These are phyloP conservation scores for Motacilla alba DNA, from an alignment of 2,113 vertebrate species.

Conservation along the genomic window DNA sequence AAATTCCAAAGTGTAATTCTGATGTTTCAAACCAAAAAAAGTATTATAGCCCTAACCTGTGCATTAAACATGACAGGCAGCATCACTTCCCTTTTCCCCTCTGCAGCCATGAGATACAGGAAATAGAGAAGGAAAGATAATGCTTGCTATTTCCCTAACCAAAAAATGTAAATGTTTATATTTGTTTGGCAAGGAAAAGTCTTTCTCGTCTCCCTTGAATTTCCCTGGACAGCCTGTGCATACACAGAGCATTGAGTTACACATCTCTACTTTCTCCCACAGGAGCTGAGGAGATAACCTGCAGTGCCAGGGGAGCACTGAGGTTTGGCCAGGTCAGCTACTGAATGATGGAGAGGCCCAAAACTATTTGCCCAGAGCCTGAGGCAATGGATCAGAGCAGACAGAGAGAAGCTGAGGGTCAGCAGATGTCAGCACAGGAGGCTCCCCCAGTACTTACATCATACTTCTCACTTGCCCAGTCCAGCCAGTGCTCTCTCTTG, in stretches of 20 bases:
- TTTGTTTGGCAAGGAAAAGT: neutral
- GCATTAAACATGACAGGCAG: neutral
- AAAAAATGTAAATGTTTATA: neutral
- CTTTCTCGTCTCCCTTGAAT: neutral
- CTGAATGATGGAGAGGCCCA: neutral
- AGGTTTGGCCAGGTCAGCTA: neutral
- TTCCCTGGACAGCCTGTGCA: neutral
- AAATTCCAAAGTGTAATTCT: neutral
- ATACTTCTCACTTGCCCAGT: slow-evolving; percentile 94
- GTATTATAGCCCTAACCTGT: neutral
- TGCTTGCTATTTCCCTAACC: neutral
- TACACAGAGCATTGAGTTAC: neutral
- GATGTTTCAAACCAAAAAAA: neutral
- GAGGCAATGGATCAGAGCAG: neutral
- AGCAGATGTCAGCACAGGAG: neutral
- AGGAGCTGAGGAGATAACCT: neutral
- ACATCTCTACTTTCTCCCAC: neutral
- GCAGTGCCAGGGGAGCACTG: neutral
- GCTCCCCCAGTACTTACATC: slow-evolving; percentile 70
- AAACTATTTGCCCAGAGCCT: neutral
- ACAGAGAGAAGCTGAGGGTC: neutral
- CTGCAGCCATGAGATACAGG: neutral
- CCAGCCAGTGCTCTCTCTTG: slow-evolving; percentile 91
- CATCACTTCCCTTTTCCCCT: neutral
- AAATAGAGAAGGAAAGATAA: neutral